Evolutionary conservation across 1,140 invertebrate species (phyloP).

Genomic region (Diorhabda elongata): DNA sequence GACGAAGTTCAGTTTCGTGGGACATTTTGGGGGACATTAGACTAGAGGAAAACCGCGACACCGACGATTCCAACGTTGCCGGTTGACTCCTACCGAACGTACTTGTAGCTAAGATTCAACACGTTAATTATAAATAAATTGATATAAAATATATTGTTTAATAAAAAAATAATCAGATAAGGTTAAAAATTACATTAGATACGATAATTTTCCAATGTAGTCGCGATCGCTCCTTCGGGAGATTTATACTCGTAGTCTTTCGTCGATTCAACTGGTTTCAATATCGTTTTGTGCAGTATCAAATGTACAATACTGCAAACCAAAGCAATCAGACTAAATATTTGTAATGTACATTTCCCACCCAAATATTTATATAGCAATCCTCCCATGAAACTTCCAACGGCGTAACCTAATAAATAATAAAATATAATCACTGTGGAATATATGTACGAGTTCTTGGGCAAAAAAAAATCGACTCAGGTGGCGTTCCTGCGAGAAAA

Average conservation of each 20-base stretch:
- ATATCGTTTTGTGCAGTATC: conserved; percentile 47
- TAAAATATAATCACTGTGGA: neutral
- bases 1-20: too few species aligned
- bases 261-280: conserved; percentile 38
- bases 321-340: conserved; percentile 52
- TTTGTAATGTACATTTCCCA: conserved; percentile 52
- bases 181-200: neutral
- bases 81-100: too few species aligned
- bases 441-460: neutral
- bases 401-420: conserved; percentile 52
- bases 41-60: too few species aligned
- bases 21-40: too few species aligned
- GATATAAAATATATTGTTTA: too few species aligned
- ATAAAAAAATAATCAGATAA: too few species aligned
- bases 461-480: too few species aligned
- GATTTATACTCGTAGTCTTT: conserved; percentile 42
- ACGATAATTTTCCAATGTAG: neutral
- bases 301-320: conserved; percentile 53
- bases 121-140: too few species aligned
- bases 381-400: conserved; percentile 61
- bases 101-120: too few species aligned
- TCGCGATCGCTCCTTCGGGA: conserved; percentile 44
- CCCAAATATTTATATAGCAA: conserved; percentile 56
- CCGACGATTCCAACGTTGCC: too few species aligned
- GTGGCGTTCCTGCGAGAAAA: too few species aligned